Evolutionary conservation across 2,888 invertebrate genomes (phyloP), one percentile per base, ranked within the genome.

Genomic region (Drosophila kanekoi): DNA sequence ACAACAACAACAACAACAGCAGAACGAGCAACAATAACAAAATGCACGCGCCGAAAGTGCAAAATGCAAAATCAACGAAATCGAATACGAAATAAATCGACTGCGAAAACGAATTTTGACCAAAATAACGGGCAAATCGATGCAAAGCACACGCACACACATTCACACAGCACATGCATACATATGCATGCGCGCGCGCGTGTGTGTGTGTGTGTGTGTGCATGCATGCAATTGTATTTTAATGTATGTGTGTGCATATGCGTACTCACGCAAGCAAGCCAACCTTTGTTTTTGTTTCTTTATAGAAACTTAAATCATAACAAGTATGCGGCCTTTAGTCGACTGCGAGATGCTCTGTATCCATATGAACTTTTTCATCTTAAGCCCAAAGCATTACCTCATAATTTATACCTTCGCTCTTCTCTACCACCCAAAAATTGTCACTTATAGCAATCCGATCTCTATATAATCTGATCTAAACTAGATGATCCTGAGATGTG

Each of bases 1-100:
- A 52, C 37, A 33, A 28, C 59, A 38, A 45, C 23, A 23, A 23
- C 8, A 8, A 8, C 23, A 23, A 23, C 23, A 6, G 8, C 23
- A 23, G 23, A 5, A 23, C 5, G 1, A 23, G 16, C 49, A 38
- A 16, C 38, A 37, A 47, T 32, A 38, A 28, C 63, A 38, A 43
- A 35, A 60, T 76, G 60, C 66, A 76, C 59, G 59, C 61, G 61
- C 70, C 45, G 51, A 79, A 77, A 68, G 38, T 60, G 59, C 16
- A 71, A 44, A 60, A 47, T 48, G 41, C 47, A 14, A 45, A 56
- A 58, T 49, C 23, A 35, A 54, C 62, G 35, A 57, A 68, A 76
- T 57, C 58, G 37, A 40, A 52, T 48, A 33, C 13, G 32, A 52
- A 51, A 33, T 33, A 54, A 69, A 51, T 64, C 49, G 16, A 41